These are phyloP conservation scores for Parthenolecanium corni DNA, from an alignment of 2,888 invertebrate species.

Conservation along the genomic window DNA sequence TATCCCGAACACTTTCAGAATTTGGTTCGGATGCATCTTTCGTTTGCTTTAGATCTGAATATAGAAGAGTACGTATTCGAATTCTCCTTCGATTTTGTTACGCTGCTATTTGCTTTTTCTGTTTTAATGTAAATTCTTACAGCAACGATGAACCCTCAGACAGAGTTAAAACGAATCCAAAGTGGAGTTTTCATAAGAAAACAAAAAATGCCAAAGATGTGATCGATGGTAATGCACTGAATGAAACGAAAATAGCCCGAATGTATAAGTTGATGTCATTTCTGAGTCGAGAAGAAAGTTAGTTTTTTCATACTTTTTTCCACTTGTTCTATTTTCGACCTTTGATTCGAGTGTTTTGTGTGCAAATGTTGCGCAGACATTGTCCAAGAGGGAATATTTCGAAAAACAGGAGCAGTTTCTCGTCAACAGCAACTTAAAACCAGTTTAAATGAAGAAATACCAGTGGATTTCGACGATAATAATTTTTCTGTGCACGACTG, in stretches of 20 bases:
- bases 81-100: too few species aligned
- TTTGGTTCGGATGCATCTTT: conserved; percentile 84
- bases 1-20: conserved; percentile 78
- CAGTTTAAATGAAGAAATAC: conserved; percentile 54
- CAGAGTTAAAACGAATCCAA: conserved; percentile 52
- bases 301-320: conserved; percentile 39
- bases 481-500: conserved; percentile 80
- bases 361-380: conserved; percentile 49
- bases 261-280: conserved; percentile 70
- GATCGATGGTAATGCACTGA: conserved; percentile 45
- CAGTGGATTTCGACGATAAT: conserved; percentile 55
- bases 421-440: conserved; percentile 72
- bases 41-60: conserved; percentile 77
- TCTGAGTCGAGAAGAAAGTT: conserved; percentile 65
- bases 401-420: conserved; percentile 78
- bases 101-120: too few species aligned
- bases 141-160: conserved; percentile 65
- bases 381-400: conserved; percentile 76
- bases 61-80: conserved; percentile 72
- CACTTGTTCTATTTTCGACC: neutral
- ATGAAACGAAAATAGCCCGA: conserved; percentile 63
- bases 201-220: conserved; percentile 44
- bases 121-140: too few species aligned
- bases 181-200: conserved; percentile 65
- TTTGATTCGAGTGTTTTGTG: conserved; percentile 13